Evolutionary conservation across 2,888 invertebrate genomes (phyloP), one percentile per base, ranked within the genome.

Genomic region (Ecdyonurus torrentis): DNA sequence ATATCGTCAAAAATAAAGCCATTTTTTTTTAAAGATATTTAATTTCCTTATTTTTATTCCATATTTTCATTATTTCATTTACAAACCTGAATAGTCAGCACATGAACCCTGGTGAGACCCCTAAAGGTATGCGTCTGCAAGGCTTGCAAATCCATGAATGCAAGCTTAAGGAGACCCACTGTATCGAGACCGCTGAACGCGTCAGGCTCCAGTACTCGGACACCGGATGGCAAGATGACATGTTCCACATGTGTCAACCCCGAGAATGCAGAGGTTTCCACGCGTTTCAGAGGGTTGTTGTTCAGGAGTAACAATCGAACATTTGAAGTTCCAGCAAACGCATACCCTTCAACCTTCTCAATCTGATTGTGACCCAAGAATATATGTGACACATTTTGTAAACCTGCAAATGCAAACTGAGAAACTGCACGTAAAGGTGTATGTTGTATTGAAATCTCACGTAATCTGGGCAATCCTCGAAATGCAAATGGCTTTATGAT

Each of bases 281-380:
- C 83, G 68, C 83, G 68, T 61, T 71, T 83, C 68, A 90, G 82
- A 0, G 92, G 89, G 76, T 96, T 96, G 73, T 91, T 87, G 68
- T 85, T 85, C 65, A 96, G 77, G 60, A 91, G 83, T 67, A 96
- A 83, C 67, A 89, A 77, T 70, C 85, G 86, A 65, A 96, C 83
- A 73, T 87, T 87, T 64, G 88, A 87, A 7, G 93, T 89, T 59
- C 91, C 91, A 1, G 89, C 90, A 71, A 95, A 94, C 23, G 91
- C 89, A 72, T 88, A 87, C 3, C 85, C 84, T 66, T 80, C 80
- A 2, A 79, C 71, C 68, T 84, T 82, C 53, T 80, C 79, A 61
- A 87, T 87, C 70, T 83, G 82, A 72, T 87, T 87, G 74, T 87
- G 82, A 19, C 83, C 81, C 66, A 84, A 79, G 67, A 85, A 79